Conservation (phyloP, 2,797 vertebrate species). For the Fundulus diaphanus region DNA sequence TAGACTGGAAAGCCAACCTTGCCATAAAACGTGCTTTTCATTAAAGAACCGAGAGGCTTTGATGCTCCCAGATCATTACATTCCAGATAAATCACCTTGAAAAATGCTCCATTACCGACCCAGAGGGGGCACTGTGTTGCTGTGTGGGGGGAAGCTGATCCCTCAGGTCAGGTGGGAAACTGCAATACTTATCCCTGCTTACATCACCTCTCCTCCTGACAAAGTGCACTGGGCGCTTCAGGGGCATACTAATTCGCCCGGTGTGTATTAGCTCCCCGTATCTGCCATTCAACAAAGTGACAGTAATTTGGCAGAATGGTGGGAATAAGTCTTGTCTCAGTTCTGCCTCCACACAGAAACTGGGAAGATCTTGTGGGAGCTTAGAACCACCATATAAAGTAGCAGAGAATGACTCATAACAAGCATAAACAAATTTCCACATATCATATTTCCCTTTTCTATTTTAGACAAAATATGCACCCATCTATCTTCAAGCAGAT, state of each 20-base stretch:
- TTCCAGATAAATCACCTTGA: conserved; percentile 23
- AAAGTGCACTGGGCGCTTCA: conserved; percentile 71
- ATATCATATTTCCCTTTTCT: too few relatives aligned
- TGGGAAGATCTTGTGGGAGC: conserved; percentile 10
- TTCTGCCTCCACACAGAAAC: conserved; percentile 48
- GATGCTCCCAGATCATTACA: conserved; percentile 20
- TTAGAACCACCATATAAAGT: neutral
- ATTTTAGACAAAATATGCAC: too few relatives aligned
- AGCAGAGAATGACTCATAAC: neutral
- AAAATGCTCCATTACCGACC: conserved; percentile 60
- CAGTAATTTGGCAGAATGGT: conserved; percentile 72
- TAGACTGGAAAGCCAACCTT: neutral
- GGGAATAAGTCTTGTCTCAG: conserved; percentile 61
- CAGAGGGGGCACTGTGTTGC: conserved; percentile 84
- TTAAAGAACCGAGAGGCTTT: neutral
- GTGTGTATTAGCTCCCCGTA: conserved; percentile 62
- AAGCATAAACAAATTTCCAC: neutral
- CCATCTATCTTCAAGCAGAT: too few relatives aligned
- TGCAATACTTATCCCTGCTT: conserved; percentile 79
- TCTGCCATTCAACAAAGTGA: conserved; percentile 75
- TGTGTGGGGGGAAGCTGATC: conserved; percentile 59
- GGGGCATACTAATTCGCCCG: conserved; percentile 76
- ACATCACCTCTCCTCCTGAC: conserved; percentile 78
- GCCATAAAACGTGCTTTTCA: conserved; percentile 6
- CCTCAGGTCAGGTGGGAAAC: conserved; percentile 68